Percentiles rank a stretch among this genome's conserved stretches.
Conservation (phyloP, 1,140 invertebrate species). For the Paraescarpia echinospica region DNA sequence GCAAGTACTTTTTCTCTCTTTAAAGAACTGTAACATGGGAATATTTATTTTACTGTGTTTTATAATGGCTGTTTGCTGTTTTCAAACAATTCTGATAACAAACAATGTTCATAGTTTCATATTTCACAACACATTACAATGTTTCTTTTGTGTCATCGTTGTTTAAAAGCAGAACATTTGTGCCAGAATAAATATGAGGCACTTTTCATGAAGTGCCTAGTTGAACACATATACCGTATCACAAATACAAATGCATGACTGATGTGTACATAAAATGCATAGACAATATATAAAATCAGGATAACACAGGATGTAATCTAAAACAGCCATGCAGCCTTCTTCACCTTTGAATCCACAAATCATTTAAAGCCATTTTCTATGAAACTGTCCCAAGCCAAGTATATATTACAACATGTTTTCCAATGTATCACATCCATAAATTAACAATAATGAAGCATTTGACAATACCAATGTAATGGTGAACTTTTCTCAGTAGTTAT, state of each 20-base stretch:
- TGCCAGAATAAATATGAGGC: background rate
- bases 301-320: background rate
- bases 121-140: background rate
- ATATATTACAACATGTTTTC: background rate
- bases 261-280: background rate
- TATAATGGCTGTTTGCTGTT: too few relatives aligned
- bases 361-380: background rate
- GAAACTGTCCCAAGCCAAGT: background rate
- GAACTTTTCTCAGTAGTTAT: background rate
- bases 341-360: background rate
- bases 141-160: background rate
- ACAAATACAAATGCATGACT: background rate
- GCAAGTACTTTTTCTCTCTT: background rate
- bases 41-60: too few relatives aligned
- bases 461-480: background rate
- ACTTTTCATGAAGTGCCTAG: background rate
- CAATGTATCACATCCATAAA: background rate
- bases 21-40: background rate
- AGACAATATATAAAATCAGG: background rate
- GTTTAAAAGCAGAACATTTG: background rate
- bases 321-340: background rate
- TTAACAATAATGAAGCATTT: background rate
- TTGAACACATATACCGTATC: background rate
- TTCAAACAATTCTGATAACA: too few relatives aligned
- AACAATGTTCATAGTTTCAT: too few relatives aligned